A percentile compares a stretch with the other conserved stretches of the same genome.
Evolutionary conservation across 2,888 invertebrate genomes (phyloP).

Genomic region (Omphaloscelis lunosa): DNA sequence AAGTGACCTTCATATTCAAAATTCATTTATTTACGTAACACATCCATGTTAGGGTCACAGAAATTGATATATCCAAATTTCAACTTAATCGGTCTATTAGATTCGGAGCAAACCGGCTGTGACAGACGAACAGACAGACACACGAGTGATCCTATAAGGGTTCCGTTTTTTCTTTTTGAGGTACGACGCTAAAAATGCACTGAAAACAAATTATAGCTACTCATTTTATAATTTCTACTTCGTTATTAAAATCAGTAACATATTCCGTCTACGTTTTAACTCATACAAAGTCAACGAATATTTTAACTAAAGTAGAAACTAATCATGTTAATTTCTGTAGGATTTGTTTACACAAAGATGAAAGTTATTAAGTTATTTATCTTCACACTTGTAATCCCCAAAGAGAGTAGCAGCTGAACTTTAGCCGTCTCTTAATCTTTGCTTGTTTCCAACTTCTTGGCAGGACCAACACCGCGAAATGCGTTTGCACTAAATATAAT

Average conservation of each 20-base stretch:
- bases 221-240: background rate
- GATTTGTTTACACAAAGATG: slow-evolving; percentile 7
- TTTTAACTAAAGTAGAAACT: background rate
- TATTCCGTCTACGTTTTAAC: background rate
- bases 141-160: too few relatives aligned
- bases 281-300: background rate
- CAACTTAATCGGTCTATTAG: too few relatives aligned
- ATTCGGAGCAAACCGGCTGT: too few relatives aligned
- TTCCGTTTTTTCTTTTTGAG: too few relatives aligned
- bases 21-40: too few relatives aligned
- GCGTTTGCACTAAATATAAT: slow-evolving; percentile 32
- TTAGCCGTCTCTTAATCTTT: slow-evolving; percentile 33
- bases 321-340: slow-evolving; percentile 4
- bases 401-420: slow-evolving; percentile 35
- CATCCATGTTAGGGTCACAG: too few relatives aligned
- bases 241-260: background rate
- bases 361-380: slow-evolving; percentile 44
- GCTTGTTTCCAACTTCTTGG: slow-evolving; percentile 44
- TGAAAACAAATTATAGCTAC: background rate
- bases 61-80: too few relatives aligned
- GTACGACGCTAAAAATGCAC: too few relatives aligned
- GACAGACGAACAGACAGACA: too few relatives aligned
- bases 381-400: slow-evolving; percentile 29
- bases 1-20: too few relatives aligned
- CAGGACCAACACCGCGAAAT: slow-evolving; percentile 19